Conservation (phyloP, 2,888 invertebrate genomes). For the Drosophila peninsularis region DNA sequence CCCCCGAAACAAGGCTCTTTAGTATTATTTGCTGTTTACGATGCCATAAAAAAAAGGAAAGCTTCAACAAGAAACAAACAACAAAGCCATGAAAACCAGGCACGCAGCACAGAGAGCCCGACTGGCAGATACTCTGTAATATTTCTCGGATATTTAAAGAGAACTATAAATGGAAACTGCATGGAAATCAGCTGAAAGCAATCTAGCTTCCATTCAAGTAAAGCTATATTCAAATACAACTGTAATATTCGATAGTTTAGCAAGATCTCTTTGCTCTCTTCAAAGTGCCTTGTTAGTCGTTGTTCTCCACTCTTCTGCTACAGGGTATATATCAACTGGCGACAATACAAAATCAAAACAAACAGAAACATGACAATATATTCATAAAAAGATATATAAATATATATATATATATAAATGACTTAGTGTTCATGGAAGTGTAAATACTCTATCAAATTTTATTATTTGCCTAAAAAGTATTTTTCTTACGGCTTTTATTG, state of each 20-base stretch:
- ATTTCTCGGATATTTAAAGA: neutral
- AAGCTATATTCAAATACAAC: too few species aligned
- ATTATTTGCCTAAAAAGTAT: neutral
- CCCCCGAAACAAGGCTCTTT: slow-evolving; percentile 50
- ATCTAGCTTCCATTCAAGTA: neutral
- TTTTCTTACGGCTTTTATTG: neutral
- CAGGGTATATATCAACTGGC: slow-evolving; percentile 2
- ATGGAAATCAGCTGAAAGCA: neutral
- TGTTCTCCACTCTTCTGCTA: neutral
- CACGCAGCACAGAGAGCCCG: neutral
- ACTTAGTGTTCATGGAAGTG: neutral
- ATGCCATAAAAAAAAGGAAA: slow-evolving; percentile 59
- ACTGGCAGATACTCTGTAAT: slow-evolving; percentile 21
- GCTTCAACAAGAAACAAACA: slow-evolving; percentile 45
- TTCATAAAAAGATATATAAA: neutral
- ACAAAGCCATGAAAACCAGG: slow-evolving; percentile 32
- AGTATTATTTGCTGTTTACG: slow-evolving; percentile 76
- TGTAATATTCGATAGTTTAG: too few species aligned
- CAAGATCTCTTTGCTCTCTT: too few species aligned
- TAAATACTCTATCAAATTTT: slow-evolving; percentile 9
- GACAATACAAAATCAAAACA: slow-evolving; percentile 1
- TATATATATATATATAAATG: neutral
- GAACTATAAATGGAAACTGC: neutral
- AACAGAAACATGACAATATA: neutral
- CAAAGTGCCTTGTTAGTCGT: too few species aligned